Evolutionary conservation across 2,113 vertebrate genomes (phyloP).

Genomic region (Elephantulus edwardii): DNA sequence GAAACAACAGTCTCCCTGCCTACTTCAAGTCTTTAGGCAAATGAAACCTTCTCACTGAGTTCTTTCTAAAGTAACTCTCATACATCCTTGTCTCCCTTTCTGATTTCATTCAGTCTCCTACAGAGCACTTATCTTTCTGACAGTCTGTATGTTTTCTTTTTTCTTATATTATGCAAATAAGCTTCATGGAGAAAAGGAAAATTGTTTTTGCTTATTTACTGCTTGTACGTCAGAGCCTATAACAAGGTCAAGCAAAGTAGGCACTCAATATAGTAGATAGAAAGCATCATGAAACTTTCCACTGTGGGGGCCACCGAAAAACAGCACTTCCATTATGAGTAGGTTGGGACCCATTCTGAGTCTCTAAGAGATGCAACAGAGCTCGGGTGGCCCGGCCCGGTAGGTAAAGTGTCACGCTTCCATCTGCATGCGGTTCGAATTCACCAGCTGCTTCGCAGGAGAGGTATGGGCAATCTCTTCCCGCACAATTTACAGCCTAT

Average conservation of each 20-base stretch:
- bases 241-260: background rate
- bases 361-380: slow-evolving; percentile 36
- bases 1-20: background rate
- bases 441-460: too few relatives aligned
- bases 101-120: background rate
- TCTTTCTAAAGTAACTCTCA: background rate
- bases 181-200: background rate
- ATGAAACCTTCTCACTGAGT: background rate
- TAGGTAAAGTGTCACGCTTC: too few relatives aligned
- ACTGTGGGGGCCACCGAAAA: background rate
- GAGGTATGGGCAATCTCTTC: too few relatives aligned
- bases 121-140: background rate
- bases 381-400: too few relatives aligned
- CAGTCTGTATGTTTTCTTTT: background rate
- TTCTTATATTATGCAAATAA: background rate
- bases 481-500: too few relatives aligned
- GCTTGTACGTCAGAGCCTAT: background rate
- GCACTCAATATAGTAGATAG: background rate
- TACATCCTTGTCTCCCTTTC: background rate
- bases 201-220: background rate
- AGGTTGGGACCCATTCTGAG: background rate
- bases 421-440: too few relatives aligned
- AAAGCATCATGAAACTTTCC: background rate
- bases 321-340: background rate
- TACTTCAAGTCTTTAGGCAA: slow-evolving; percentile 36